A percentile compares a stretch with the other conserved stretches of the same genome.
These are phyloP conservation scores for Dynastes grantii DNA, from an alignment of 2,888 invertebrate species.

Conservation along the genomic window DNA sequence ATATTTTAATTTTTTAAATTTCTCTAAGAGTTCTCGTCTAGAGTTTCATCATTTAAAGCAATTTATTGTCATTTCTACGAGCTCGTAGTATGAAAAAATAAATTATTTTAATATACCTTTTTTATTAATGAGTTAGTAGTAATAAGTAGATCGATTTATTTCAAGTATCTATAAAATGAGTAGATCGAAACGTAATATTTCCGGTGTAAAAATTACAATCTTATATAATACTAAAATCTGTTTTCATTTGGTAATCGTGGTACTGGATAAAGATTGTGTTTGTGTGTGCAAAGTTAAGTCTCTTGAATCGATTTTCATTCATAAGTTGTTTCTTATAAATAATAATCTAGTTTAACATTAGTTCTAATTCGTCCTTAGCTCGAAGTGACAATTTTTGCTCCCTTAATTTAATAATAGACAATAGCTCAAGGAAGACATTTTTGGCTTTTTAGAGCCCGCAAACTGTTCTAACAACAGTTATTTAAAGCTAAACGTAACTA, in stretches of 20 bases:
- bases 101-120: constrained; percentile 47
- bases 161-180: constrained; percentile 41
- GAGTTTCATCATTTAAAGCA: constrained; percentile 63
- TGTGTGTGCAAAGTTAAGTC: constrained; percentile 40
- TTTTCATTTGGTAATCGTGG: constrained; percentile 33
- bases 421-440: constrained; percentile 69
- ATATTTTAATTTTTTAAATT: constrained; percentile 34
- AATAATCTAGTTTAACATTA: constrained; percentile 48
- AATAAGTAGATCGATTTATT: constrained; percentile 38
- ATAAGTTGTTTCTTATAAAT: constrained; percentile 42
- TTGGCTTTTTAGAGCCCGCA: constrained; percentile 67
- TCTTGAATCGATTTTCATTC: constrained; percentile 41
- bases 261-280: constrained; percentile 44
- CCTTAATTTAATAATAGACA: constrained; percentile 62
- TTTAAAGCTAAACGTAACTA: constrained; percentile 60
- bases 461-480: constrained; percentile 67
- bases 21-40: constrained; percentile 43
- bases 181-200: constrained; percentile 16
- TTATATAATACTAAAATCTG: constrained; percentile 42
- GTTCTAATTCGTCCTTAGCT: constrained; percentile 55
- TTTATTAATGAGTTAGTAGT: constrained; percentile 44
- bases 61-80: constrained; percentile 70
- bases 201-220: constrained; percentile 35
- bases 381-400: constrained; percentile 62
- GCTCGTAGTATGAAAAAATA: constrained; percentile 62